Evolutionary conservation across 1,140 invertebrate genomes (phyloP).

Genomic region (Eupeodes corollae): DNA sequence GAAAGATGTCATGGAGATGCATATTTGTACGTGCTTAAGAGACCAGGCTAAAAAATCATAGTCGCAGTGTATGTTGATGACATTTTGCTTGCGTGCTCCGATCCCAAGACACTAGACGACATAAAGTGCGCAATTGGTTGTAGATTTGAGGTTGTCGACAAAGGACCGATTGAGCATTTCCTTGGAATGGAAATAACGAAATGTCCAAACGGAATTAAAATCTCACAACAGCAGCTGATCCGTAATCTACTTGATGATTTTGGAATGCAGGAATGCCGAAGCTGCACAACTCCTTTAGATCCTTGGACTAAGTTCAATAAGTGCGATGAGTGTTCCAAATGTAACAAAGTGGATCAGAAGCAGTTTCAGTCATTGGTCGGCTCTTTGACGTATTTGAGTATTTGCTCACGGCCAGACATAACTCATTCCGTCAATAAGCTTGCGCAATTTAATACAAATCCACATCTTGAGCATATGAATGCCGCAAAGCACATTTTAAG

Average conservation of each 20-base stretch:
- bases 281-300: conserved; percentile 2
- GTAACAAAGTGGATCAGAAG: conserved; percentile 1
- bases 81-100: conserved; percentile 14
- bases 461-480: conserved; percentile 5
- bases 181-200: conserved; percentile 24
- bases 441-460: conserved; percentile 4
- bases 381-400: conserved; percentile 4
- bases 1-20: conserved; percentile 16
- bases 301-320: conserved; percentile 3
- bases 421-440: conserved; percentile 1
- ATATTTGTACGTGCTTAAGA: conserved; percentile 24
- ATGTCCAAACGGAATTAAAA: conserved; percentile 2
- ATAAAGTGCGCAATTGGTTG: conserved; percentile 14
- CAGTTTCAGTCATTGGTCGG: conserved; percentile 5
- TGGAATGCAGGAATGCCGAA: conserved; percentile 4
- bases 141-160: conserved; percentile 21
- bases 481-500: conserved; percentile 7
- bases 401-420: conserved; percentile 5
- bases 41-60: conserved; percentile 3
- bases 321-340: background rate
- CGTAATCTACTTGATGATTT: conserved; percentile 6
- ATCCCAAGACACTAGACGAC: conserved; percentile 6
- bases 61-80: conserved; percentile 19
- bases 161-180: conserved; percentile 14
- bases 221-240: conserved; percentile 7